A percentile compares a stretch with the other conserved stretches of the same genome.
These are phyloP conservation scores for Dyspetes luteomarginatus DNA, from an alignment of 2,888 invertebrate species.

Conservation along the genomic window DNA sequence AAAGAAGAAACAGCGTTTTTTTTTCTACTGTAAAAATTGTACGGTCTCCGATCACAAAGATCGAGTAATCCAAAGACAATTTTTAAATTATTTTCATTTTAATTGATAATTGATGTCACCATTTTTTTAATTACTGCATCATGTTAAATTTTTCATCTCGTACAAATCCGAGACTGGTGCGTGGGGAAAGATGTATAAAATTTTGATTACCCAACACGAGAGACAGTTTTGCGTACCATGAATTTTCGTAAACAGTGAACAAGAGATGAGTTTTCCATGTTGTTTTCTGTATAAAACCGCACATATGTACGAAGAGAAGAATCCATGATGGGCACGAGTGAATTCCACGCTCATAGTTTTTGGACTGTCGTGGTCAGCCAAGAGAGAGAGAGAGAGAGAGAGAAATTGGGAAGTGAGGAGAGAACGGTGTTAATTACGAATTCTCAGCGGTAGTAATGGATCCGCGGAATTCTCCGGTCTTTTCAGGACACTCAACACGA, in stretches of 20 bases:
- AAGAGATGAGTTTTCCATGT: slow-evolving; percentile 15
- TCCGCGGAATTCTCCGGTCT: slow-evolving; percentile 11
- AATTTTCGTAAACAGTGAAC: slow-evolving; percentile 9
- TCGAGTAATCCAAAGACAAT: too few relatives aligned
- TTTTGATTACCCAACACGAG: too few relatives aligned
- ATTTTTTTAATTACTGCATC: too few relatives aligned
- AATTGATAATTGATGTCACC: too few relatives aligned
- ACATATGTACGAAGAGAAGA: not conserved
- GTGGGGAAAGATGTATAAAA: too few relatives aligned
- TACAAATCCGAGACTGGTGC: too few relatives aligned
- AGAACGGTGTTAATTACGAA: slow-evolving; percentile 50
- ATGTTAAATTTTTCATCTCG: too few relatives aligned
- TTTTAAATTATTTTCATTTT: too few relatives aligned
- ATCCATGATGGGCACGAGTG: slow-evolving; percentile 2
- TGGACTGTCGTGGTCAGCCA: not conserved
- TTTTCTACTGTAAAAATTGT: too few relatives aligned
- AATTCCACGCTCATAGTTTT: not conserved
- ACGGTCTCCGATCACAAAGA: too few relatives aligned
- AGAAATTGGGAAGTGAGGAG: slow-evolving; percentile 38
- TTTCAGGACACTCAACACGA: slow-evolving; percentile 6
- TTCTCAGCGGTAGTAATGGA: slow-evolving; percentile 21
- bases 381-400: slow-evolving; percentile 5
- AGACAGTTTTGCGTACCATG: not conserved
- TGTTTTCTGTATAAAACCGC: slow-evolving; percentile 1
- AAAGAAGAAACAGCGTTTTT: too few relatives aligned